phyloP scores from a whole-genome alignment of 2,797 vertebrate genomes.

The Smutsia gigantea region DNA sequence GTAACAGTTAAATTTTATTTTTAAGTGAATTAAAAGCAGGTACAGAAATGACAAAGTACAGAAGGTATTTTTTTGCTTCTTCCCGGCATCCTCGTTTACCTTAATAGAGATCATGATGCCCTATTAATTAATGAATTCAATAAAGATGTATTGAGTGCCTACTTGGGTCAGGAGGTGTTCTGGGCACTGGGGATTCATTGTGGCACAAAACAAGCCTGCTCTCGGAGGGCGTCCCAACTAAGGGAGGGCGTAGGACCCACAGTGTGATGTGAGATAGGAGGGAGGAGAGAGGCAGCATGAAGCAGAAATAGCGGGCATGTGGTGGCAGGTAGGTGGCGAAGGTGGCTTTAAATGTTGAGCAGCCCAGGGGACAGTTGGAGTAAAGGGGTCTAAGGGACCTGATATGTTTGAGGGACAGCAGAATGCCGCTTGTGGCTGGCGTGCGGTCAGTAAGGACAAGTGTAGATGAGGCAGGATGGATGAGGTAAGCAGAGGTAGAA shows the following conservation, averaged over 20 bases:
- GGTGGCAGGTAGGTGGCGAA: not conserved
- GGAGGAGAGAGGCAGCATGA: not conserved
- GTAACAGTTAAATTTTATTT: not conserved
- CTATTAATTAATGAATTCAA: not conserved
- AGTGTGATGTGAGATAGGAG: accelerated
- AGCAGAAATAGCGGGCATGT: accelerated
- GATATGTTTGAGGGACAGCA: accelerated
- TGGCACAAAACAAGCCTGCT: not conserved
- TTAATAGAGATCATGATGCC: not conserved
- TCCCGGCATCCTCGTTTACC: not conserved
- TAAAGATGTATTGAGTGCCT: not conserved
- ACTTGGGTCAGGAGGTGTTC: not conserved
- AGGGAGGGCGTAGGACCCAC: not conserved
- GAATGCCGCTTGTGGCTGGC: accelerated
- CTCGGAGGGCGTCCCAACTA: not conserved
- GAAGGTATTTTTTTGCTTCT: not conserved
- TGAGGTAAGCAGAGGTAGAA: too few relatives aligned
- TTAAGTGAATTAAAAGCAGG: not conserved
- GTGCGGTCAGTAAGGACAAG: not conserved
- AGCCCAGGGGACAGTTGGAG: not conserved
- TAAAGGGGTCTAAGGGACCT: not conserved
- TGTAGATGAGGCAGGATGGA: accelerated
- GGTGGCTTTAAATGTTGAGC: too few relatives aligned
- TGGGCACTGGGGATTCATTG: not conserved
- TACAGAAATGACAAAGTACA: not conserved